Evolutionary conservation across 2,888 invertebrate species (phyloP).

Genomic region (Conomelus anceps): DNA sequence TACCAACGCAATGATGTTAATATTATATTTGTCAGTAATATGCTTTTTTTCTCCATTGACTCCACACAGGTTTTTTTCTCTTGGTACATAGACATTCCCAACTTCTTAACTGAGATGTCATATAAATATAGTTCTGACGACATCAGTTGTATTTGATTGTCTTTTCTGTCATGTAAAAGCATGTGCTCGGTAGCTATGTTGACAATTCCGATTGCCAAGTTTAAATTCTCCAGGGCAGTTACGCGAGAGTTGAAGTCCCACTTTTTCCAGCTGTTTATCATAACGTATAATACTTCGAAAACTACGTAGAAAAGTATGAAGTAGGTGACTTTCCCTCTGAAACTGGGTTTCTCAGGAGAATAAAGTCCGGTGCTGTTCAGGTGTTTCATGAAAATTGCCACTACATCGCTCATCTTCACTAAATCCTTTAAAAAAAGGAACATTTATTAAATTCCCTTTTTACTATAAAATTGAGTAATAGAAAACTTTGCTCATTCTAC

Average conservation of each 20-base stretch:
- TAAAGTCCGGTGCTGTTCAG: neutral
- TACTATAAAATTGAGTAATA: no score
- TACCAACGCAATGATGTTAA: neutral
- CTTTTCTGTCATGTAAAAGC: neutral
- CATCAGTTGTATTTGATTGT: neutral
- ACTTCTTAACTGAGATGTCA: no score
- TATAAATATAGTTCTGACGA: neutral
- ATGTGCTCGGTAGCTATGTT: neutral
- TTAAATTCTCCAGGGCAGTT: neutral
- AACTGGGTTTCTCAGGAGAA: neutral
- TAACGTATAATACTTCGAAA: neutral
- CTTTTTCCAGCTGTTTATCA: neutral
- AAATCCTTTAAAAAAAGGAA: no score
- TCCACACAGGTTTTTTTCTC: neutral
- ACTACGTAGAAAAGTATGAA: neutral
- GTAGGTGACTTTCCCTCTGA: neutral
- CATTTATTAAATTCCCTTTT: no score
- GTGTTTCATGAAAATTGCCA: neutral
- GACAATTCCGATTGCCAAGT: neutral
- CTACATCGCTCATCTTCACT: neutral
- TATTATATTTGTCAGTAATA: neutral
- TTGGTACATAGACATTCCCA: no score
- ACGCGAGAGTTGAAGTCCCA: neutral
- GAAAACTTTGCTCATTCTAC: no score
- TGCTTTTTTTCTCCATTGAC: neutral